Evolutionary conservation across 2,113 vertebrate genomes (phyloP).

Genomic region (Tragelaphus imberbis): DNA sequence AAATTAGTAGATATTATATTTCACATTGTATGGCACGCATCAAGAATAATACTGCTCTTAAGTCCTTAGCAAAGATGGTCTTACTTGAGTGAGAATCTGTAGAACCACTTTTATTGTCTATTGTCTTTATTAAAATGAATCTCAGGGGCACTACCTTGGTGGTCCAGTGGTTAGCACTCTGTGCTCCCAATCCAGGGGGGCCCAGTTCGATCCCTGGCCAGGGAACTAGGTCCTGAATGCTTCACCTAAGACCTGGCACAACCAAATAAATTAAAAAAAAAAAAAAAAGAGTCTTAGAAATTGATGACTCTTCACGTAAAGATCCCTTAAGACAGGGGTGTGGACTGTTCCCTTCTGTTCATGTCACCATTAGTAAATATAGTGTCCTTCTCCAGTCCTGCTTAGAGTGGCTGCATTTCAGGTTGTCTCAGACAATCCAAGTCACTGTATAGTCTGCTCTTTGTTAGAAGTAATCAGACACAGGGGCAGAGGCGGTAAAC

Average conservation of each 20-base stretch:
- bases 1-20: background rate
- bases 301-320: background rate
- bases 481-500: slow-evolving; percentile 53
- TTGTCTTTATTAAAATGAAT: background rate
- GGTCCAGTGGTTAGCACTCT: background rate
- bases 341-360: background rate
- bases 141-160: background rate
- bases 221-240: background rate
- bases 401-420: background rate
- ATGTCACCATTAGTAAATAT: background rate
- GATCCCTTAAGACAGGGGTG: background rate
- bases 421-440: slow-evolving; percentile 21
- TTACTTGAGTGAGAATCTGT: background rate
- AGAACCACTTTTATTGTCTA: background rate
- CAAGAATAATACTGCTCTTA: background rate
- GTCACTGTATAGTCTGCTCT: slow-evolving; percentile 46
- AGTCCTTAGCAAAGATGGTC: background rate
- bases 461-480: slow-evolving; percentile 56
- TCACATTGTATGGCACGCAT: background rate
- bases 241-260: background rate
- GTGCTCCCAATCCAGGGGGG: background rate
- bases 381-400: background rate
- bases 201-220: background rate
- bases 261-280: background rate
- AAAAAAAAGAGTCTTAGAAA: background rate